Evolutionary conservation across 2,888 invertebrate genomes (phyloP), one percentile per base, ranked within the genome.

Genomic region (Spodoptera exigua): DNA sequence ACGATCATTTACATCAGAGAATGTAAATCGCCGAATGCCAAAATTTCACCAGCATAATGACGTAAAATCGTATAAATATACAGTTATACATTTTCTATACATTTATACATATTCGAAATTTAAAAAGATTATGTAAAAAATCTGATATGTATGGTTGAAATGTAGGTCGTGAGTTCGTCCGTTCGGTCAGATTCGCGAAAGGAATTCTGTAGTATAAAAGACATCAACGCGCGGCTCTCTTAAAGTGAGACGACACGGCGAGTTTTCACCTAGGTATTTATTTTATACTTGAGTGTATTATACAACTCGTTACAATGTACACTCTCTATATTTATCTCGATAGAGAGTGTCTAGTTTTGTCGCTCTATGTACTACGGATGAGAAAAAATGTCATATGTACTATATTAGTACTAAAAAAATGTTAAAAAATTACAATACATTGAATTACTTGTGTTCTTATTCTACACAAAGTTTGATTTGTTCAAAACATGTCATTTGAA

Each of bases 201-300:
- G 81, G 61, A 77, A 65, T 76, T 70, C 41, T 3, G 65, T 45
- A 4, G 49, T 56, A 67, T 45, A 69, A 73, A 74, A 79, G 81
- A 79, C 76, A 78, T 81, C 78, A 46, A 79, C 80, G 80, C 78
- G 76, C 76, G 62, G 52, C 68, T 56, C 73, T 68, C 67, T 71
- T 60, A 48, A 56, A 45, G 64, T 71, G 65, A 27, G 43, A 43
- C 0, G 21, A 35, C 16, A 40, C 59, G 69, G 62, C 76, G 60
- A 60, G 76, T 80, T 85, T 84, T 84, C 85, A 82, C 83, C 79
- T 78, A 27, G 27, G 27, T 27, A 75, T 80, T 80, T 80, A 72
- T 75, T 82, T 67, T 60, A 74, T 69, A 35, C 70, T 60, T 61
- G 49, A 52, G 39, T 66, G 57, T 59, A 67, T 63, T 78, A 73